Conservation (phyloP, 2,888 invertebrate species). For the Steinernema scapterisci region DNA sequence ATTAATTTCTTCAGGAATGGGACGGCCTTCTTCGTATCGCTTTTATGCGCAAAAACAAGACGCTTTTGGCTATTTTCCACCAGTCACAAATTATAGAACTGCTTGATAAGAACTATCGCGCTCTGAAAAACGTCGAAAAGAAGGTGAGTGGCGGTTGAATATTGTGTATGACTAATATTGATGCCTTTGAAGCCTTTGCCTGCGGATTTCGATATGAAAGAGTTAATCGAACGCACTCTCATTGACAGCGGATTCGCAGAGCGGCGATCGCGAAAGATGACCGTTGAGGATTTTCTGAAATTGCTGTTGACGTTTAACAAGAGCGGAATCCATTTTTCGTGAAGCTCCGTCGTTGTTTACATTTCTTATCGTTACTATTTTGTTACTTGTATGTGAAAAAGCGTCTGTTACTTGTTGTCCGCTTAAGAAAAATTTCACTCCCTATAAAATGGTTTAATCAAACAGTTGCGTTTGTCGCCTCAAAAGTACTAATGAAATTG, state of each 20-base stretch:
- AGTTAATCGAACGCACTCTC: conserved; percentile 79
- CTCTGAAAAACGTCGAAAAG: conserved; percentile 85
- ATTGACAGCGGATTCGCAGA: conserved; percentile 75
- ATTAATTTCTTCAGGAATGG: conserved; percentile 79
- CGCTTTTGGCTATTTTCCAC: conserved; percentile 85
- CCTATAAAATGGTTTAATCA: not conserved
- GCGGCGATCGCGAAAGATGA: conserved; percentile 88
- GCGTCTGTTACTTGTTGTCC: not conserved
- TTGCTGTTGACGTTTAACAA: conserved; percentile 85
- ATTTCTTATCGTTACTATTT: too few relatives aligned
- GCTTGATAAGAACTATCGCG: conserved; percentile 86
- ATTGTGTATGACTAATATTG: too few relatives aligned
- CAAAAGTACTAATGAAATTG: too few relatives aligned
- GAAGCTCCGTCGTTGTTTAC: not conserved
- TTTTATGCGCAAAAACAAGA: conserved; percentile 95
- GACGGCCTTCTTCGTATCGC: conserved; percentile 93
- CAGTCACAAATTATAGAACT: conserved; percentile 78
- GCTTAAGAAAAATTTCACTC: not conserved
- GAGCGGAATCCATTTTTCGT: conserved; percentile 85
- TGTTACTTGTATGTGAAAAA: not conserved
- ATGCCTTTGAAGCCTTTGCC: conserved; percentile 66
- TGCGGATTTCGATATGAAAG: conserved; percentile 81
- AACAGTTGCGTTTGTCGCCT: too few relatives aligned
- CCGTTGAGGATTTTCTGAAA: conserved; percentile 90
- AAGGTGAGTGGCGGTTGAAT: conserved; percentile 72